Conservation (phyloP, 2,888 invertebrate species). For the Drosophila fungiperda region DNA sequence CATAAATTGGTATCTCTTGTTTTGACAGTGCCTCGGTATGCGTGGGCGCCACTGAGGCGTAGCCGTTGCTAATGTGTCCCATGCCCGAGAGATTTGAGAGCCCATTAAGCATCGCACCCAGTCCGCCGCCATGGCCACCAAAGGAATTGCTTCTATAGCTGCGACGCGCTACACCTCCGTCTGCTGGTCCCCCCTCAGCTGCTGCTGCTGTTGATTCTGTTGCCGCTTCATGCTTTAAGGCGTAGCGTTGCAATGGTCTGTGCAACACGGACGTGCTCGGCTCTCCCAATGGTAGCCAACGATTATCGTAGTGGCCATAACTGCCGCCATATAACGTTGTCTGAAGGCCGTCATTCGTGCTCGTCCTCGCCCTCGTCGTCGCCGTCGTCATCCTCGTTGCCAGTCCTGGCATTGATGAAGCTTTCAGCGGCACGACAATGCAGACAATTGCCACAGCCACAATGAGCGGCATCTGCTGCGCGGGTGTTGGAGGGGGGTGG, state of each 20-base stretch:
- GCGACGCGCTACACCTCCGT: slow-evolving; percentile 39
- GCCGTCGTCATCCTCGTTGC: not conserved
- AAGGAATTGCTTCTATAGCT: slow-evolving; percentile 52
- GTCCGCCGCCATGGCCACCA: slow-evolving; percentile 39
- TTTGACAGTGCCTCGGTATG: slow-evolving; percentile 64
- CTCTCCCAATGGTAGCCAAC: slow-evolving; percentile 63
- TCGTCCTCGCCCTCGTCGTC: not conserved
- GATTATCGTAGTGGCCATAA: slow-evolving; percentile 72
- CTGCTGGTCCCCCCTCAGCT: slow-evolving; percentile 8
- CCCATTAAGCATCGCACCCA: slow-evolving; percentile 73
- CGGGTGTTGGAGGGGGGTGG: not conserved
- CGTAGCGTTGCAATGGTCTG: slow-evolving; percentile 49
- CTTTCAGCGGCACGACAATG: slow-evolving; percentile 44
- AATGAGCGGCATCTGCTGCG: slow-evolving; percentile 70
- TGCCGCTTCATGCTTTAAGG: slow-evolving; percentile 33
- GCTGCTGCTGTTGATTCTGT: not conserved
- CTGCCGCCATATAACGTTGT: slow-evolving; percentile 53
- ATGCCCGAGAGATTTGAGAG: slow-evolving; percentile 76
- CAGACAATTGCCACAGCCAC: slow-evolving; percentile 72
- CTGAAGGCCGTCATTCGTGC: slow-evolving; percentile 34
- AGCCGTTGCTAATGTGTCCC: slow-evolving; percentile 79
- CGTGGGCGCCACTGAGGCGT: slow-evolving; percentile 67
- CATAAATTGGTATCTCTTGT: slow-evolving; percentile 83
- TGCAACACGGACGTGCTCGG: slow-evolving; percentile 32
- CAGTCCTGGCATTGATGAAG: slow-evolving; percentile 45